Percentiles rank a stretch among this genome's conserved stretches.
phyloP scores from a whole-genome alignment of 2,113 vertebrate species.

The Xiphorhynchus elegans region DNA sequence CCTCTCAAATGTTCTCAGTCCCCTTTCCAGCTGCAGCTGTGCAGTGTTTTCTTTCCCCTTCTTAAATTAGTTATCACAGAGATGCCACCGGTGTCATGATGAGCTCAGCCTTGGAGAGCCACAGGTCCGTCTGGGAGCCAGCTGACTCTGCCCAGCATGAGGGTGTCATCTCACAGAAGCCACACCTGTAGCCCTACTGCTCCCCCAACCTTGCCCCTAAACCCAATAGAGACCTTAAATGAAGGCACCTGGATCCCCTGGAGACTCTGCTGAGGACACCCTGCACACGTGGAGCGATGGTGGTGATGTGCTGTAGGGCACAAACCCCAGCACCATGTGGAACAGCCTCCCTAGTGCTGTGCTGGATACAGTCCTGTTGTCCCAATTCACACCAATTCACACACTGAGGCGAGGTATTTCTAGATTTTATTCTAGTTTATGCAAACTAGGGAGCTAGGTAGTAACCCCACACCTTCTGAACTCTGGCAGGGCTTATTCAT shows the following conservation, averaged over 20 bases:
- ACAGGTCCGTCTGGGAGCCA: fast-evolving
- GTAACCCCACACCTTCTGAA: not conserved
- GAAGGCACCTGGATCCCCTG: not conserved
- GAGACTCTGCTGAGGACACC: fast-evolving
- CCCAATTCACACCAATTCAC: fast-evolving
- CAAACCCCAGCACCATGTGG: fast-evolving
- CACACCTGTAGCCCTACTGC: not conserved
- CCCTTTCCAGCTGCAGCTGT: not conserved
- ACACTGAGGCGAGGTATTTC: not conserved
- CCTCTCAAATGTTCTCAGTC: not conserved
- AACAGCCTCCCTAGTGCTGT: not conserved
- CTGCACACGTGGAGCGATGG: fast-evolving
- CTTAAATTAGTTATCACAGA: not conserved
- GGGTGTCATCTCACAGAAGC: not conserved
- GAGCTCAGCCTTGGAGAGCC: not conserved
- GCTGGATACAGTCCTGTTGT: not conserved
- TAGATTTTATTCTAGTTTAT: not conserved
- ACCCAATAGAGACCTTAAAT: not conserved
- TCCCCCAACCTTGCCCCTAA: not conserved
- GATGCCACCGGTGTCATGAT: fast-evolving
- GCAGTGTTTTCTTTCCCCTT: fast-evolving
- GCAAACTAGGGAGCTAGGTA: not conserved
- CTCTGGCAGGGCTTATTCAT: not conserved
- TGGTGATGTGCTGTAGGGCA: not conserved
- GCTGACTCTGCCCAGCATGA: not conserved